Percentiles rank a stretch among this genome's conserved stretches.
Conservation (phyloP, 2,888 invertebrate species). For the Drosophila borealis region DNA sequence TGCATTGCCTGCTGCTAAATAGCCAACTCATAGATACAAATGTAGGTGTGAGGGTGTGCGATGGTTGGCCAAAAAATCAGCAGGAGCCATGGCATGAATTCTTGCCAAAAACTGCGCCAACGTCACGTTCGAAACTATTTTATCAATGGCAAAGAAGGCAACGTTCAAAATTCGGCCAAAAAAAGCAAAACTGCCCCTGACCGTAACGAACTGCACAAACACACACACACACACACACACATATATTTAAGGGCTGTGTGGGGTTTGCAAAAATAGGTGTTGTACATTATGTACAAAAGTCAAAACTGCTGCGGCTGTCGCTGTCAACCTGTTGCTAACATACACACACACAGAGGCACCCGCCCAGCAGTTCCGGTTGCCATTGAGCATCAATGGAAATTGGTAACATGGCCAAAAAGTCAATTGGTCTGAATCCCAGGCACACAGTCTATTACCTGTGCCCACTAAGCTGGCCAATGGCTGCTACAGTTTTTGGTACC, state of each 20-base stretch:
- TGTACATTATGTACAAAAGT: conserved; percentile 64
- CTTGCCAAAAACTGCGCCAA: conserved; percentile 75
- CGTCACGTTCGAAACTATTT: conserved; percentile 82
- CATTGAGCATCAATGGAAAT: conserved; percentile 63
- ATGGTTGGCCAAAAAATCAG: conserved; percentile 49
- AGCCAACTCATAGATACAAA: conserved; percentile 16
- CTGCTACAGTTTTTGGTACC: conserved; percentile 11
- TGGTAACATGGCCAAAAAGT: conserved; percentile 73
- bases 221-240: neutral
- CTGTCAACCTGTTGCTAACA: conserved; percentile 73
- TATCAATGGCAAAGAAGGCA: conserved; percentile 68
- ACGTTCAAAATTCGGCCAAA: conserved; percentile 21
- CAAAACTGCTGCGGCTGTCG: conserved; percentile 74
- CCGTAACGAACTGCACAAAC: conserved; percentile 9
- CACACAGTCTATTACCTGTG: conserved; percentile 17
- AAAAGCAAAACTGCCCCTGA: conserved; percentile 14
- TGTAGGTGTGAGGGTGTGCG: neutral
- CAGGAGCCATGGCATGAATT: conserved; percentile 62
- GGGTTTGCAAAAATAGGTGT: conserved; percentile 32
- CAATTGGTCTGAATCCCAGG: conserved; percentile 62
- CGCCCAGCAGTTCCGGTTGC: conserved; percentile 46
- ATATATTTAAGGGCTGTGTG: conserved; percentile 18
- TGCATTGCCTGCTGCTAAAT: conserved; percentile 22
- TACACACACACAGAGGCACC: conserved; percentile 16
- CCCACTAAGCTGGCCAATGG: conserved; percentile 52